A percentile compares a stretch with the other conserved stretches of the same genome.
Evolutionary conservation across 2,113 vertebrate species (phyloP).

Genomic region (Anarrhichthys ocellatus): DNA sequence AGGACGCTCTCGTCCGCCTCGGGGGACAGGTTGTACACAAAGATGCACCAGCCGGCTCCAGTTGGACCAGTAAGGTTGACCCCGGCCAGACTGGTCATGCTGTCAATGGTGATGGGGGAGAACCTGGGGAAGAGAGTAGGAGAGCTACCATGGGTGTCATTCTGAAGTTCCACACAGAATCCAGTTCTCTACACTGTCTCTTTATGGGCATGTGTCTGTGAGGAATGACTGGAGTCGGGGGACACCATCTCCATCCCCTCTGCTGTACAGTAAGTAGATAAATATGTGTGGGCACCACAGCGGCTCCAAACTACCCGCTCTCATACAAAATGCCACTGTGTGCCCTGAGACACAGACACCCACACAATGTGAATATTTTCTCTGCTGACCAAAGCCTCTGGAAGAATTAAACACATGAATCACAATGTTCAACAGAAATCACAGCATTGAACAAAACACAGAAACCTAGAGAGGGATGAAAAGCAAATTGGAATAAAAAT

Average conservation of each 20-base stretch:
- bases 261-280: slow-evolving; percentile 71
- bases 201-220: slow-evolving; percentile 52
- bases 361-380: slow-evolving; percentile 78
- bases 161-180: slow-evolving; percentile 81
- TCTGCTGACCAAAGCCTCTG: slow-evolving; percentile 84
- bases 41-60: slow-evolving; percentile 95
- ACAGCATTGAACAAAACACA: slow-evolving; percentile 85
- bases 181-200: slow-evolving; percentile 65
- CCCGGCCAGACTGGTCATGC: slow-evolving; percentile 91
- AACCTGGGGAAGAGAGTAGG: slow-evolving; percentile 92
- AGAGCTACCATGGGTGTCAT: slow-evolving; percentile 94
- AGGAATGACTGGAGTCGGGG: slow-evolving; percentile 67
- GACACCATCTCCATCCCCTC: slow-evolving; percentile 76
- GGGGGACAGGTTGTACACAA: slow-evolving; percentile 96
- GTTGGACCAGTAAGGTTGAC: slow-evolving; percentile 89
- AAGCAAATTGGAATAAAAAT: slow-evolving; percentile 86
- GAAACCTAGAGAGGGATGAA: slow-evolving; percentile 88
- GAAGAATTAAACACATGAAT: slow-evolving; percentile 81
- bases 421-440: slow-evolving; percentile 84
- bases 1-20: slow-evolving; percentile 97
- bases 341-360: slow-evolving; percentile 74
- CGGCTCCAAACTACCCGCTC: slow-evolving; percentile 75
- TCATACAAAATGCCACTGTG: slow-evolving; percentile 68
- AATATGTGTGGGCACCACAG: slow-evolving; percentile 71
- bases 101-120: slow-evolving; percentile 92